Percentiles rank a stretch among this genome's conserved stretches.
Evolutionary conservation across 2,888 invertebrate species (phyloP).

Genomic region (Cheilosia vernalis): DNA sequence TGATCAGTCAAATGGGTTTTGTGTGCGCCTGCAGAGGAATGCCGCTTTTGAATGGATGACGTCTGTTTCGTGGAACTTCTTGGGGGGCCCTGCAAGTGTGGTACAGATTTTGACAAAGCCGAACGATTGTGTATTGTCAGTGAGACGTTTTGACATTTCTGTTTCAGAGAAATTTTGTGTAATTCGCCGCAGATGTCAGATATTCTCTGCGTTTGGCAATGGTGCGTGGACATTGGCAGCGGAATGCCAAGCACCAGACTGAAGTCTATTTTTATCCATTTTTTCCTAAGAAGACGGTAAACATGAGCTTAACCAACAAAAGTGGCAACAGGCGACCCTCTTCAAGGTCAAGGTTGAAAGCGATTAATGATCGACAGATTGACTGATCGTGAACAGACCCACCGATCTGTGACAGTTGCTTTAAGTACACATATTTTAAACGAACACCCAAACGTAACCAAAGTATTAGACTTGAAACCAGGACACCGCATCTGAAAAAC

Average conservation of each 20-base stretch:
- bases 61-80: conserved; percentile 29
- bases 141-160: neutral
- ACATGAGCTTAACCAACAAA: no score
- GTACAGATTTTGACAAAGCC: neutral
- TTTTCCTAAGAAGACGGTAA: neutral
- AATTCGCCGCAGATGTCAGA: neutral
- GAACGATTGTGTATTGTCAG: conserved; percentile 3
- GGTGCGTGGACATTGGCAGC: neutral
- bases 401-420: neutral
- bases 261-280: neutral
- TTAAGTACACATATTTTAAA: no score
- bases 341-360: no score
- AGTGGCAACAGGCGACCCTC: no score
- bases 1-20: conserved; percentile 50
- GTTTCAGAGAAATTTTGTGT: neutral
- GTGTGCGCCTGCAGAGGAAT: conserved; percentile 10
- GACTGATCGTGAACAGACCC: neutral
- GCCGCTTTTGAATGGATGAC: neutral
- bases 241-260: neutral
- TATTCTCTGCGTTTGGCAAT: neutral
- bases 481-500: no score
- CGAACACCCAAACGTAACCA: no score
- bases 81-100: conserved; percentile 19
- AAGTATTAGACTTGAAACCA: no score
- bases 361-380: neutral